A percentile compares a stretch with the other conserved stretches of the same genome.
phyloP scores from a whole-genome alignment of 2,113 vertebrate genomes.

The Cryptotis parvus region DNA sequence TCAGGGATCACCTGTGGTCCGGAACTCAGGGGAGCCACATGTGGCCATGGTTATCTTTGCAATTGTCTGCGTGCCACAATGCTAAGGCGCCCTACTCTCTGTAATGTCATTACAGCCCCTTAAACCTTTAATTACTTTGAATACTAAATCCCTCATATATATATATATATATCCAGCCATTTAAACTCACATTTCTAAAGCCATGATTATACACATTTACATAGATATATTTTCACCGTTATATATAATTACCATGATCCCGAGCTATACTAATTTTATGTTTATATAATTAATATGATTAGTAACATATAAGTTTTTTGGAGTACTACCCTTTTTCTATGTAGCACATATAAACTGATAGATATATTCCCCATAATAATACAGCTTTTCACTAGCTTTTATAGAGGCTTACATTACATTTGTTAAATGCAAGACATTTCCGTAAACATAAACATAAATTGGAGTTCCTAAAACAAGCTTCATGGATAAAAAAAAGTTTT shows the following conservation, averaged over 20 bases:
- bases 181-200: not conserved
- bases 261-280: no score
- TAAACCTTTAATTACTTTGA: slow-evolving; percentile 17
- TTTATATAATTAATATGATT: no score
- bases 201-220: slow-evolving; percentile 12
- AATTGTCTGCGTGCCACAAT: no score
- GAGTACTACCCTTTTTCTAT: not conserved
- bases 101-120: no score
- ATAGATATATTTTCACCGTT: not conserved
- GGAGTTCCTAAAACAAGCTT: not conserved
- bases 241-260: not conserved
- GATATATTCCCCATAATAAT: slow-evolving; percentile 49
- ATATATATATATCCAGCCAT: not conserved
- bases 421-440: not conserved
- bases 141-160: slow-evolving; percentile 9
- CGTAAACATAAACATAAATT: not conserved
- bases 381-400: slow-evolving; percentile 30
- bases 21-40: no score
- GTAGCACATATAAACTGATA: not conserved
- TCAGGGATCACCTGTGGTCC: no score
- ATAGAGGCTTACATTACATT: slow-evolving; percentile 1
- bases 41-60: no score
- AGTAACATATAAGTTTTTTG: not conserved
- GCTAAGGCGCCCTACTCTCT: no score
- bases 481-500: not conserved